A percentile compares a stretch with the other conserved stretches of the same genome.
Conservation (phyloP, 2,113 vertebrate genomes). For the Rhinolophus ferrumequinum region DNA sequence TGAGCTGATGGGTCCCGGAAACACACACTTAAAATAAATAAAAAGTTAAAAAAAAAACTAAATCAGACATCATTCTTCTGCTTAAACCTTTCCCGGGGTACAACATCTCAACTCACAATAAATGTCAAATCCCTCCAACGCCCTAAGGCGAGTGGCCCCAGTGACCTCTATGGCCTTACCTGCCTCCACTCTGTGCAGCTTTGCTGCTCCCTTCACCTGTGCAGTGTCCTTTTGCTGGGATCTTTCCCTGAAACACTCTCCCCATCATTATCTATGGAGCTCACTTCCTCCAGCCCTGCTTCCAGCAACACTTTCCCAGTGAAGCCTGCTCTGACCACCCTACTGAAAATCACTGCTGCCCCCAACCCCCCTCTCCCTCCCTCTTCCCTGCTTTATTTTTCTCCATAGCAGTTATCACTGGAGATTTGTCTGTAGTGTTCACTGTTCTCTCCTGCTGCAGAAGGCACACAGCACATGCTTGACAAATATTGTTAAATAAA, state of each 20-base stretch:
- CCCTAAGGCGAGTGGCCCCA: not conserved
- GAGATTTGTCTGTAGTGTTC: not conserved
- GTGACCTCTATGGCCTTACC: not conserved
- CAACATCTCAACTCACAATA: not conserved
- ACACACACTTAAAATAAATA: no score
- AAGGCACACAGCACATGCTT: not conserved
- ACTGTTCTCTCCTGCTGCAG: not conserved
- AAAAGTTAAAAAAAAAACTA: not conserved
- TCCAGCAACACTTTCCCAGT: not conserved
- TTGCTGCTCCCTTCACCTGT: no score
- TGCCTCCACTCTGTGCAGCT: not conserved
- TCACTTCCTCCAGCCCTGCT: not conserved
- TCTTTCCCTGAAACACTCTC: not conserved
- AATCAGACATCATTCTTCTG: not conserved
- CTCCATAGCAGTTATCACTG: not conserved
- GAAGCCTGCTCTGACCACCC: not conserved
- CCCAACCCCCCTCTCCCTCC: no score
- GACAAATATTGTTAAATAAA: not conserved
- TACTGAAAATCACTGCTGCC: not conserved
- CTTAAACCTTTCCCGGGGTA: not conserved
- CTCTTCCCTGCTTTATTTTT: not conserved
- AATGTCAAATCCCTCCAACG: no score
- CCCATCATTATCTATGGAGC: accelerated
- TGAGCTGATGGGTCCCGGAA: no score
- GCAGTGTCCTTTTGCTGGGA: no score